Evolutionary conservation across 2,888 invertebrate species (phyloP), one percentile per base, ranked within the genome.

Genomic region (Salpingus planirostris): DNA sequence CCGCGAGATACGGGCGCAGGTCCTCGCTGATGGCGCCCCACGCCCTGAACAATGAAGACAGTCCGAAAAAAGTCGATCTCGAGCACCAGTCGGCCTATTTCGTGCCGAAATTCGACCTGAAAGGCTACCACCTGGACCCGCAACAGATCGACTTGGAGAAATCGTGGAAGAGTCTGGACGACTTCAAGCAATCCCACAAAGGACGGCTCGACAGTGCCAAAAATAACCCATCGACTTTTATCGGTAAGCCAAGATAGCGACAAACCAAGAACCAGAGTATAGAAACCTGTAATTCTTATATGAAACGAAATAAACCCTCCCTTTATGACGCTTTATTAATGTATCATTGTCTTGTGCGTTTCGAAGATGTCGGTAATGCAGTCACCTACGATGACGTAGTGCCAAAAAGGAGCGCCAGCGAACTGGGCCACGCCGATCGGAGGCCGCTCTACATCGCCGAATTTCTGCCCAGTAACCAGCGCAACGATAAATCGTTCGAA

Each of bases 131-230:
- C 18, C 30, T 27, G 25, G 44, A 47, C 10, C 33, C 38, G 3
- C 38, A 40, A 8, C 38, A 42, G 27, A 36, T 24, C 1, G 31
- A 46, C 25, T 37, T 57, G 35, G 57, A 57, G 30, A 50, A 50
- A 28, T 54, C 50, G 2, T 57, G 58, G 58, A 49, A 45, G 30
- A 52, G 58, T 28, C 38, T 59, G 28, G 51, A 40, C 29, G 29
- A 50, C 11, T 60, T 62, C 38, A 50, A 57, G 35, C 52, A 56
- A 26, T 52, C 49, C 0, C 58, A 61, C 32, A 57, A 53, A 33
- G 61, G 61, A 11, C 45, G 61, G 27, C 32, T 61, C 31, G 56
- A 52, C 32, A 50, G 50, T 41, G 51, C 43, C 27, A 44, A 44
- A 31, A 39, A 39, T 33, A 42, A 28, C 7, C n/a, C n/a, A n/a